Conservation (phyloP, 2,113 vertebrate genomes). For the Rhynchomys soricoides region DNA sequence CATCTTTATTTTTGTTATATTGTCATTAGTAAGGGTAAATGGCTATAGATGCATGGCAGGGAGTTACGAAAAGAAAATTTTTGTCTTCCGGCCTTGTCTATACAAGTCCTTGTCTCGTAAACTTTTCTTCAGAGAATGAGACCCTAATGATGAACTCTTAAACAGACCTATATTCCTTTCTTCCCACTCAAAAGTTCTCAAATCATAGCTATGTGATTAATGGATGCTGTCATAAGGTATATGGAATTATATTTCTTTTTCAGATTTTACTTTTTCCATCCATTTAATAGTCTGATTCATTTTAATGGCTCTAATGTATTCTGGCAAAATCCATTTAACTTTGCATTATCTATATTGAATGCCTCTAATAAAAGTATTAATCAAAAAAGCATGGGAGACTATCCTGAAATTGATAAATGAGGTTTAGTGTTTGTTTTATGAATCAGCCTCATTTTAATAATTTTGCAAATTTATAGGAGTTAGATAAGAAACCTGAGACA, state of each 20-base stretch:
- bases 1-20: neutral
- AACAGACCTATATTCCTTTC: conserved; percentile 44
- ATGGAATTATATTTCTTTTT: conserved; percentile 83
- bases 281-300: conserved; percentile 86
- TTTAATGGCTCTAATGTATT: conserved; percentile 84
- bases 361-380: conserved; percentile 83
- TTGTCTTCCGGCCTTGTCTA: neutral
- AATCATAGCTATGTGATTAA: conserved; percentile 81
- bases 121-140: conserved; percentile 66
- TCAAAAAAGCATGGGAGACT: conserved; percentile 71
- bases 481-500: conserved; percentile 57
- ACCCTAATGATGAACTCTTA: conserved; percentile 72
- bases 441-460: conserved; percentile 73
- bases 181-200: conserved; percentile 59
- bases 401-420: conserved; percentile 81
- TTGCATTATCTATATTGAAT: conserved; percentile 87
- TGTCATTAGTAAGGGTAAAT: neutral
- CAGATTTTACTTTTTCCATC: conserved; percentile 75
- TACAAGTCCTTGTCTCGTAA: conserved; percentile 29
- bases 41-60: accelerated
- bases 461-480: conserved; percentile 59
- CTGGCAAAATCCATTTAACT: conserved; percentile 85
- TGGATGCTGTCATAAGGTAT: conserved; percentile 84
- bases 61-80: neutral
- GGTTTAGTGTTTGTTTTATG: conserved; percentile 78